phyloP scores from a whole-genome alignment of 2,113 vertebrate genomes.

The Archilochus colubris region DNA sequence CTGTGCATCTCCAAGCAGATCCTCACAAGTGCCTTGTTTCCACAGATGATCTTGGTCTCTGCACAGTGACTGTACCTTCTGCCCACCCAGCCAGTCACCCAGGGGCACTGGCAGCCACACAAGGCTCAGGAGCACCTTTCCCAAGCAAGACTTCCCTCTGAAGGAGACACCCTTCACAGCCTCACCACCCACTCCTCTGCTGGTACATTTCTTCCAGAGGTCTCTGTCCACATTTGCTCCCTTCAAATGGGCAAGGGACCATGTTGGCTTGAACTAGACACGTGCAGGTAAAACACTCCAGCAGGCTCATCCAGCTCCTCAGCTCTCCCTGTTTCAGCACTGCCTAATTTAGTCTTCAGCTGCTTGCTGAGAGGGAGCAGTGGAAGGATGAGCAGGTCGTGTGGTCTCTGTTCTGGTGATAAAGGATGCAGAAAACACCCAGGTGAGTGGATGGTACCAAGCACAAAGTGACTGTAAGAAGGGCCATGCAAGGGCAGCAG shows the following conservation, averaged over 20 bases:
- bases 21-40: background rate
- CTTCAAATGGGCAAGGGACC: background rate
- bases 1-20: background rate
- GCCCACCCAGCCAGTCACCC: background rate
- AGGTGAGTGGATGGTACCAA: background rate
- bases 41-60: background rate
- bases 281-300: background rate
- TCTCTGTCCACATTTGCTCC: background rate
- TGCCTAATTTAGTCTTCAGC: background rate
- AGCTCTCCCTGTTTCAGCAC: background rate
- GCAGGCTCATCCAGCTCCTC: background rate
- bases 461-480: background rate
- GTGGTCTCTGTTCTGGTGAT: background rate
- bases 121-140: background rate
- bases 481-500: background rate
- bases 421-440: background rate
- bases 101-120: background rate
- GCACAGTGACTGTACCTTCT: background rate
- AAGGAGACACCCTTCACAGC: background rate
- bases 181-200: background rate
- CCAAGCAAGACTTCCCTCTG: background rate
- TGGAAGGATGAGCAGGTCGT: background rate
- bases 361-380: background rate
- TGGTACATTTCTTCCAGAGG: background rate
- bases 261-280: background rate